These are phyloP conservation scores for Polyommatus icarus DNA, from an alignment of 2,888 invertebrate species.

Conservation along the genomic window DNA sequence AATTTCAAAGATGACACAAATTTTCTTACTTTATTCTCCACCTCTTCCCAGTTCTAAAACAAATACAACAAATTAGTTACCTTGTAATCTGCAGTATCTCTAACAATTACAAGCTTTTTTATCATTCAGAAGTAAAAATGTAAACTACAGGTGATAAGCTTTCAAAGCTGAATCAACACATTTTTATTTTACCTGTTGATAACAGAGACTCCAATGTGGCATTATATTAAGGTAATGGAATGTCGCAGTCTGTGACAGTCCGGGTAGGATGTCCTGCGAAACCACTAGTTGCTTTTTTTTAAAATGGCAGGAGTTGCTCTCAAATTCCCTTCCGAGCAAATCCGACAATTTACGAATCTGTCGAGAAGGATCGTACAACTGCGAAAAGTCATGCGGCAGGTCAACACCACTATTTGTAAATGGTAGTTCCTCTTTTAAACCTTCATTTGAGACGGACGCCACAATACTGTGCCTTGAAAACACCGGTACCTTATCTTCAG, in stretches of 20 bases:
- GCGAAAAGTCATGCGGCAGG: background rate
- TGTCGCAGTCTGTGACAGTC: background rate
- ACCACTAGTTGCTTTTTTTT: background rate
- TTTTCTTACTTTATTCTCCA: background rate
- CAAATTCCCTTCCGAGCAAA: background rate
- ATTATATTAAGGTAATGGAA: constrained; percentile 15
- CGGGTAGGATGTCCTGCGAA: background rate
- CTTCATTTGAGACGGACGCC: background rate
- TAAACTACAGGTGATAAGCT: background rate
- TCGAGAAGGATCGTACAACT: background rate
- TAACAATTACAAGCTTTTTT: background rate
- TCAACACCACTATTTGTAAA: background rate
- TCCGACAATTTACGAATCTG: background rate
- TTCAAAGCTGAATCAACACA: background rate
- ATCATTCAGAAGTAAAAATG: background rate
- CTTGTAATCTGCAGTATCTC: background rate
- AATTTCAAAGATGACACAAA: background rate
- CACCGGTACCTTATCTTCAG: background rate
- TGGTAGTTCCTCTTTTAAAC: background rate
- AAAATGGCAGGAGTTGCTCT: background rate
- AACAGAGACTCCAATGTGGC: constrained; percentile 23
- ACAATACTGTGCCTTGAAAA: background rate
- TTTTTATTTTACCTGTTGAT: background rate
- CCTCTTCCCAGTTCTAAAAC: constrained; percentile 15
- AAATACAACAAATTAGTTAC: background rate